Conservation (phyloP, 2,797 vertebrate genomes). For the Yasuhikotakia modesta region DNA sequence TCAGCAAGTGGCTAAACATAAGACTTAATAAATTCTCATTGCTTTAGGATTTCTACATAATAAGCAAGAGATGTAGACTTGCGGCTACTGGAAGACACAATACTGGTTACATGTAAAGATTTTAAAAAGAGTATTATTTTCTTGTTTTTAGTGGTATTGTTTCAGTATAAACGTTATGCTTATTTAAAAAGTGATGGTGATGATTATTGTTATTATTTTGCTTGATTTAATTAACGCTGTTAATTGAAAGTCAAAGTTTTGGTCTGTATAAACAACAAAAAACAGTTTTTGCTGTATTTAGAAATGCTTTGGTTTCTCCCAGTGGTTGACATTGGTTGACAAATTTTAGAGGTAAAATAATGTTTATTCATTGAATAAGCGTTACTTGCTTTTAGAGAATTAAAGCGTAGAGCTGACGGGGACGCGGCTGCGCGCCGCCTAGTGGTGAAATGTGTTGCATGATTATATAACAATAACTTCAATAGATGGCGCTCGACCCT, state of each 20-base stretch:
- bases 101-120: not conserved
- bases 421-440: conserved; percentile 11
- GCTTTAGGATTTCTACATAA: conserved; percentile 58
- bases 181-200: not conserved
- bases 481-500: conserved; percentile 53
- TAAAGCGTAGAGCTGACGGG: not conserved
- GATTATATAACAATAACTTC: not conserved
- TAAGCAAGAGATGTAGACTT: conserved; percentile 67
- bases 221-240: not conserved
- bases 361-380: not conserved
- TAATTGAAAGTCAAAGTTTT: not conserved
- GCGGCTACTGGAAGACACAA: conserved; percentile 17
- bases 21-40: conserved; percentile 74
- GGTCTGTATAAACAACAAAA: not conserved
- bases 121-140: not conserved
- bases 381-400: not conserved
- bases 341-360: not conserved
- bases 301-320: not conserved
- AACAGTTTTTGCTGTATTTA: not conserved
- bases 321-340: not conserved
- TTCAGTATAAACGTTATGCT: not conserved
- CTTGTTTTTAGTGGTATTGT: not conserved
- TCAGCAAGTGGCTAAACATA: conserved; percentile 67
- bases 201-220: not conserved
- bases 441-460: conserved; percentile 4